Base-by-base conservation (phyloP, 2,888 invertebrate genomes). In the Lutraria lutraria region DNA sequence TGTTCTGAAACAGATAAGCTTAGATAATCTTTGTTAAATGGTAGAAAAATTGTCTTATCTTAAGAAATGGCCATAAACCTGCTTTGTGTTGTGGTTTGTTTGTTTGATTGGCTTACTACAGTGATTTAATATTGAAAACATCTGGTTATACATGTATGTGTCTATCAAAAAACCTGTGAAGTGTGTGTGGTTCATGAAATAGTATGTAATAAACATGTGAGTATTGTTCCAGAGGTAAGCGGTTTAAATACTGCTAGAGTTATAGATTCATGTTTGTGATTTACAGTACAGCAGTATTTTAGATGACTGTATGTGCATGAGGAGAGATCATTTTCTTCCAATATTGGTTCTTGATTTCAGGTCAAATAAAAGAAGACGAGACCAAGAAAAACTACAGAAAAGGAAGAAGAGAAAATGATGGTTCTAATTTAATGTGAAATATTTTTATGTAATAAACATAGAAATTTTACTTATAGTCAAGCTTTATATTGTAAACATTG, bases 371-470 rank as follows among this genome's bases (percentile, higher is more conserved):
- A 72, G 82, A 54, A 86, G 82, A 54, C 34, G 34, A 72, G 52
- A 25, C 13, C 8, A 19, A 29, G 13, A 53, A 54, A 52, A 19
- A 31, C 52, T 52, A 82, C 53, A 86, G n/a, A 82, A 29, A 16
- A 86, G 54, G 52, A 86, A 82, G 54, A 86, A 86, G 56, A 86
- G 25, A 31, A 76, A 76, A 76, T 34, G 34, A 31, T 31, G 12
- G 19, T 19, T 43, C 43, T 43, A 43, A 8, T 43, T 43, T 56
- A 3, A 6, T 56, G 56, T 56, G 56, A 8, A 56, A 19, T 56
- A 21, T 56, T 56, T 56, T 6, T 56, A 3, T 56, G 56, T n/a
- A 43, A 6, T 21, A 56, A 56, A 56, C 19, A 21, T 56, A 3
- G 56, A 19, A 19, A 21, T 16, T 21, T 56, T 21, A 56, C 12